These are phyloP conservation scores for Yponomeuta cagnagella DNA, from an alignment of 2,888 invertebrate genomes.

Conservation along the genomic window DNA sequence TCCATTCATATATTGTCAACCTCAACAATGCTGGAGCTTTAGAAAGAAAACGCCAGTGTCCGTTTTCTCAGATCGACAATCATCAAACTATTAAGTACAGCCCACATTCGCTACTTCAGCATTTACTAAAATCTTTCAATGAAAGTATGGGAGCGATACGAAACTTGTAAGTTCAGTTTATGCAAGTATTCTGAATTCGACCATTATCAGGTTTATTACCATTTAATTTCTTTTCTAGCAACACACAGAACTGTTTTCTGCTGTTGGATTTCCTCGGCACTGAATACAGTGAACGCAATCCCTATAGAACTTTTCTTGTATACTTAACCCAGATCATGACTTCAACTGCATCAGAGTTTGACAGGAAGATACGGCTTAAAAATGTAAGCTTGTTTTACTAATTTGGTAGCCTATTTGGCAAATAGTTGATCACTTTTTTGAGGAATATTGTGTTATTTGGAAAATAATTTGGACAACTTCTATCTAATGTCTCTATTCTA, in stretches of 20 bases:
- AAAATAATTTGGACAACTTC: too few species aligned
- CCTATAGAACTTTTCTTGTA: slow-evolving; percentile 33
- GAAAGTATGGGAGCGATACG: slow-evolving; percentile 38
- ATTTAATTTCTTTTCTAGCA: slow-evolving; percentile 30
- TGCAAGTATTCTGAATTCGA: not conserved
- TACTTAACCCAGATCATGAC: slow-evolving; percentile 22
- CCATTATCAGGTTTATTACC: not conserved
- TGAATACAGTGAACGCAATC: slow-evolving; percentile 26
- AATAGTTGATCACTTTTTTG: too few species aligned
- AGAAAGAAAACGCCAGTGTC: slow-evolving; percentile 40
- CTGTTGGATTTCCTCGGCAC: slow-evolving; percentile 39
- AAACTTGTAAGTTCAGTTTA: slow-evolving; percentile 35
- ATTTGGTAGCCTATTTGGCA: not conserved
- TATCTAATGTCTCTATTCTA: too few species aligned
- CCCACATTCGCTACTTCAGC: slow-evolving; percentile 41
- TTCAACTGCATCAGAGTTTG: not conserved
- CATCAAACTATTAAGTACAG: slow-evolving; percentile 28
- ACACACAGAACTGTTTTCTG: slow-evolving; percentile 38
- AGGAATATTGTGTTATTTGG: too few species aligned
- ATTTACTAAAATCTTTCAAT: slow-evolving; percentile 34
- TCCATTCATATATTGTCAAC: slow-evolving; percentile 36
- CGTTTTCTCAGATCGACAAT: slow-evolving; percentile 32
- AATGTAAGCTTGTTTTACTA: not conserved
- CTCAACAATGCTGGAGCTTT: slow-evolving; percentile 44
- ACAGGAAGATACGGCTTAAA: not conserved